Evolutionary conservation across 2,888 invertebrate species (phyloP).

Genomic region (Temnothorax ravouxi): DNA sequence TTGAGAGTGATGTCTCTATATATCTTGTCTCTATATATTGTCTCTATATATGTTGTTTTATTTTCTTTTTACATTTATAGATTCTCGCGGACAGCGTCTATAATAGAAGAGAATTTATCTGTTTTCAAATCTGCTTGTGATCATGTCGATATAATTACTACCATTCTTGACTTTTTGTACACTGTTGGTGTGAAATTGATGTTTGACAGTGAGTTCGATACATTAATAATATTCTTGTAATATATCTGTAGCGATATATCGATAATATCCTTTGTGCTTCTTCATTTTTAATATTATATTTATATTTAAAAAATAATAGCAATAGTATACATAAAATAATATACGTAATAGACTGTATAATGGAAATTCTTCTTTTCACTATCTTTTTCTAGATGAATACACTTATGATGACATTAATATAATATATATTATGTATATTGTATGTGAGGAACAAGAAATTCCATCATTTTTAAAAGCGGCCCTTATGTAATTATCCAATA

Average conservation of each 20-base stretch:
- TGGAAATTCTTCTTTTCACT: not conserved
- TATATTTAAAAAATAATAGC: not conserved
- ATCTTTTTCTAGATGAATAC: not conserved
- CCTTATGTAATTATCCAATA: conserved; percentile 1
- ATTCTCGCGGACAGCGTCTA: not conserved
- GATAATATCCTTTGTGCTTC: not conserved
- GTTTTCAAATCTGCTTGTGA: not conserved
- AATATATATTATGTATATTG: not conserved
- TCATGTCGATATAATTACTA: not conserved
- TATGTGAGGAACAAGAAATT: not conserved
- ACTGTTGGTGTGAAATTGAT: not conserved
- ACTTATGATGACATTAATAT: not conserved
- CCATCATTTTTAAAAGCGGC: not conserved
- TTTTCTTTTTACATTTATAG: not conserved
- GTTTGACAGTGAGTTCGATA: not conserved
- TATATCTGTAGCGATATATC: not conserved
- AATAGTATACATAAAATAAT: not conserved
- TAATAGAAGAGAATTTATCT: not conserved
- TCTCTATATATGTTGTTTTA: not conserved
- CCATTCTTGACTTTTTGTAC: not conserved
- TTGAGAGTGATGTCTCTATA: not conserved
- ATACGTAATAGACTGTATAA: not conserved
- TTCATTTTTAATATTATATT: not conserved
- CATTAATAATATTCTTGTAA: not conserved
- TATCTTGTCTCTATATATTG: not conserved